These are phyloP conservation scores for Plemyria rubiginata DNA, from an alignment of 2,888 invertebrate species.

Conservation along the genomic window DNA sequence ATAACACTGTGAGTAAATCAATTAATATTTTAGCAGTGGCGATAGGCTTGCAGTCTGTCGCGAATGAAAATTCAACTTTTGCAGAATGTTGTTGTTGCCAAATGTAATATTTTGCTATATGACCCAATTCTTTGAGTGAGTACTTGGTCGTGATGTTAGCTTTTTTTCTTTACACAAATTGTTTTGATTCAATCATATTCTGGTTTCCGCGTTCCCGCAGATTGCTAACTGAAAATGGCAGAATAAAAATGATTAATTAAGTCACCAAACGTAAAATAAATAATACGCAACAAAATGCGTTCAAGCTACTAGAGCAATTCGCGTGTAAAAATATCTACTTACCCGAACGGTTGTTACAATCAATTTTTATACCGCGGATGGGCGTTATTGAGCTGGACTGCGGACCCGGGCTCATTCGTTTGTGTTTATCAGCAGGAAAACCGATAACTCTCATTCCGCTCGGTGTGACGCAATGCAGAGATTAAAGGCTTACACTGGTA, in stretches of 20 bases:
- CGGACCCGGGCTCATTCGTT: conserved; percentile 69
- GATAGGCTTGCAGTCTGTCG: too few relatives aligned
- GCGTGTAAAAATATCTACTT: conserved; percentile 36
- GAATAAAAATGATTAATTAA: conserved; percentile 66
- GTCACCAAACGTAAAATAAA: conserved; percentile 67
- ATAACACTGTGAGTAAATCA: too few relatives aligned
- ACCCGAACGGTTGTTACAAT: conserved; percentile 60
- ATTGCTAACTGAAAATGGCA: conserved; percentile 61
- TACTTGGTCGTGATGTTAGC: too few relatives aligned
- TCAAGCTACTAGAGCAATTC: conserved; percentile 12
- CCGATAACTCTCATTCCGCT: conserved; percentile 82
- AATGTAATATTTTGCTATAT: too few relatives aligned
- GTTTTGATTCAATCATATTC: conserved; percentile 26
- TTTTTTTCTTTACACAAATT: too few relatives aligned
- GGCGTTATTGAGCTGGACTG: conserved; percentile 68
- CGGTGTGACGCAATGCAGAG: conserved; percentile 81
- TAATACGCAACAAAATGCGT: conserved; percentile 48
- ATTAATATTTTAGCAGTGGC: too few relatives aligned
- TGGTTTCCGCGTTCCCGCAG: conserved; percentile 39
- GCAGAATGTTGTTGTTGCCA: too few relatives aligned
- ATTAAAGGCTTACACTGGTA: conserved; percentile 79
- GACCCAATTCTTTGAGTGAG: too few relatives aligned
- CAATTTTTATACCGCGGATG: conserved; percentile 73
- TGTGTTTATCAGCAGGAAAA: conserved; percentile 78
- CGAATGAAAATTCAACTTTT: too few relatives aligned